Percentiles rank a stretch among this genome's conserved stretches.
These are phyloP conservation scores for Diabrotica balteata DNA, from an alignment of 2,888 invertebrate species.

Conservation along the genomic window DNA sequence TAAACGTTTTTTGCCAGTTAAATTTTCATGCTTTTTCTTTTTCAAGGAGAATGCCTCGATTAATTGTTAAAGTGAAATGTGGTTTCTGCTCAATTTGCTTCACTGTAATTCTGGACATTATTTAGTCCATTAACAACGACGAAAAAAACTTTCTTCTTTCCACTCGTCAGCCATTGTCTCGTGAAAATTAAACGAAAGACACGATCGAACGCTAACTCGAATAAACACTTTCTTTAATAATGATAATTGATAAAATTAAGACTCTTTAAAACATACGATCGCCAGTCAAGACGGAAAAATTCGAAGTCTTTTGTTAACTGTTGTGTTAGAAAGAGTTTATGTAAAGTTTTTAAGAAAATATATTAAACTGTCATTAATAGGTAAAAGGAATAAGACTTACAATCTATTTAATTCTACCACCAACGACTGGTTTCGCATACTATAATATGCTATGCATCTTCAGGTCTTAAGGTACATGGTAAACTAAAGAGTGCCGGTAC, in stretches of 20 bases:
- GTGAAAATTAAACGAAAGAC: conserved; percentile 8
- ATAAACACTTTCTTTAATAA: conserved; percentile 5
- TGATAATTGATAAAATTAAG: background rate
- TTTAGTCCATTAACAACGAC: conserved; percentile 16
- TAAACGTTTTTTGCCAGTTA: background rate
- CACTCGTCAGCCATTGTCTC: background rate
- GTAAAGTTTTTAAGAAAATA: too few species aligned
- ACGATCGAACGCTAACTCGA: background rate
- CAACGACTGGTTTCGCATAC: too few species aligned
- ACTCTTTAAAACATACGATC: background rate
- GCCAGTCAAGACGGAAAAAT: too few species aligned
- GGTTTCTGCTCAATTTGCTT: conserved; percentile 22
- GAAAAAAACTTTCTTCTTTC: conserved; percentile 15
- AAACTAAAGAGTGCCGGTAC: too few species aligned
- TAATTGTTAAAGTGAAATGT: conserved; percentile 20
- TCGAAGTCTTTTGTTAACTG: too few species aligned
- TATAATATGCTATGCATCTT: too few species aligned
- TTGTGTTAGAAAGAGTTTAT: too few species aligned
- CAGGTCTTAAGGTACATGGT: too few species aligned
- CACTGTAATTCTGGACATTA: conserved; percentile 20
- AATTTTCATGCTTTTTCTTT: conserved; percentile 21
- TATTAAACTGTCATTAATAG: too few species aligned
- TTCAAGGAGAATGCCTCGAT: conserved; percentile 19
- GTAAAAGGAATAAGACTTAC: too few species aligned
- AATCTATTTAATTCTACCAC: too few species aligned